Evolutionary conservation across 2,888 invertebrate genomes (phyloP).

Genomic region (Ptilodon capucinus): DNA sequence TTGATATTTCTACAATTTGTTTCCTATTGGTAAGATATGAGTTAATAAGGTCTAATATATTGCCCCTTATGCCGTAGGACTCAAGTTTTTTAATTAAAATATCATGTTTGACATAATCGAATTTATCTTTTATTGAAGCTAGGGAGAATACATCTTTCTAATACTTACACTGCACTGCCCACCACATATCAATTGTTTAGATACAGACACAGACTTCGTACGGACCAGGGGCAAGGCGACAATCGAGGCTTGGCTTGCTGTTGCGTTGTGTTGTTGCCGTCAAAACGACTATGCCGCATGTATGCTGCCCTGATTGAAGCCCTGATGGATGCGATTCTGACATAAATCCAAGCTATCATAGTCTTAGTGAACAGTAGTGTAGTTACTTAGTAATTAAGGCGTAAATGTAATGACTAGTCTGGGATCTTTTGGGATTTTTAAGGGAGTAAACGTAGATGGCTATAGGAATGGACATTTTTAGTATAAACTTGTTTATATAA

Average conservation of each 20-base stretch:
- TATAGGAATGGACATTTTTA: too few species aligned
- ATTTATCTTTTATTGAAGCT: too few species aligned
- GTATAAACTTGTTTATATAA: too few species aligned
- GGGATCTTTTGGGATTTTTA: background rate
- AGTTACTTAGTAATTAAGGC: background rate
- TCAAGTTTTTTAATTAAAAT: too few species aligned
- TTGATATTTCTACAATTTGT: too few species aligned
- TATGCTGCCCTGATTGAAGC: slow-evolving; percentile 20
- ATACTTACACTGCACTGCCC: too few species aligned
- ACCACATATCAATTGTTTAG: background rate
- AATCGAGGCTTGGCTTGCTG: background rate
- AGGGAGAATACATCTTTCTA: too few species aligned
- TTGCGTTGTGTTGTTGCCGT: slow-evolving; percentile 14
- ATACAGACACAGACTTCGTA: background rate
- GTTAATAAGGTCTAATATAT: too few species aligned
- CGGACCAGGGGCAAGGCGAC: background rate
- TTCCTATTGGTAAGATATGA: too few species aligned
- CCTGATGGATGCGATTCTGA: slow-evolving; percentile 15
- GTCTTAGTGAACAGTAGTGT: slow-evolving; percentile 17
- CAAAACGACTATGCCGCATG: slow-evolving; percentile 27
- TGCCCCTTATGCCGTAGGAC: too few species aligned
- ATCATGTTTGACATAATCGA: too few species aligned
- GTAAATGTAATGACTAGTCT: background rate
- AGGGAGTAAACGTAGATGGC: too few species aligned
- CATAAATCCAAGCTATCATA: slow-evolving; percentile 26